Evolutionary conservation across 92 coral and sea anemone species (phyloP).

Genomic region (Phenganax stokvisi): DNA sequence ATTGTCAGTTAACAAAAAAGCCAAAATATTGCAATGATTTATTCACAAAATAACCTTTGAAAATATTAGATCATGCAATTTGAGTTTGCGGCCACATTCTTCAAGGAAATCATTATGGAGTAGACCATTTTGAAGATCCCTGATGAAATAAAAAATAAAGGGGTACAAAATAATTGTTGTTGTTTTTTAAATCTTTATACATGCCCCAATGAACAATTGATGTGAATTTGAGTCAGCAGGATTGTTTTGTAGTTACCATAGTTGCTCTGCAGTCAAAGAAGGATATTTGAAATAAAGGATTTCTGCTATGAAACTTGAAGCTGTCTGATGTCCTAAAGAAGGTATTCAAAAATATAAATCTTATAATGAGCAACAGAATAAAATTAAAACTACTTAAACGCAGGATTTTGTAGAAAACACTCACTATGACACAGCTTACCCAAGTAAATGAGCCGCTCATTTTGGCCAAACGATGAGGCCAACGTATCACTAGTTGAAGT

Average conservation of each 20-base stretch:
- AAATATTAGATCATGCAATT: conserved; percentile 25
- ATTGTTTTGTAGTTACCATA: conserved; percentile 50
- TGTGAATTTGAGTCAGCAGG: background rate
- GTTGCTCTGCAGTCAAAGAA: conserved; percentile 59
- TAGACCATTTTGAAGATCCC: conserved; percentile 86
- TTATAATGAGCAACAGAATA: too few relatives aligned
- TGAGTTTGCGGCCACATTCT: conserved; percentile 19
- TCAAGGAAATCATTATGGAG: conserved; percentile 57
- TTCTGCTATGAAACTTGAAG: conserved; percentile 64
- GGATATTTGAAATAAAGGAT: conserved; percentile 54
- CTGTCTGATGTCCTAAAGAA: conserved; percentile 63
- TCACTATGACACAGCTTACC: conserved; percentile 43
- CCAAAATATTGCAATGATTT: background rate
- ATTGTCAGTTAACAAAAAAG: background rate
- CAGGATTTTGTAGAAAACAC: background rate
- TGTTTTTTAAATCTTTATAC: background rate
- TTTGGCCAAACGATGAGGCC: conserved; percentile 25
- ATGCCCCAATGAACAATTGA: background rate
- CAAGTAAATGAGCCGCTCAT: conserved; percentile 71
- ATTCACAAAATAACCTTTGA: conserved; percentile 23
- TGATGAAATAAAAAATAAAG: background rate
- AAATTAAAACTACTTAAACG: too few relatives aligned
- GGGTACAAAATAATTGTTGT: background rate
- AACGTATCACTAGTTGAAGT: background rate
- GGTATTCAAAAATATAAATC: too few relatives aligned